phyloP scores from a whole-genome alignment of 2,113 vertebrate species.

The Zapornia atra region DNA sequence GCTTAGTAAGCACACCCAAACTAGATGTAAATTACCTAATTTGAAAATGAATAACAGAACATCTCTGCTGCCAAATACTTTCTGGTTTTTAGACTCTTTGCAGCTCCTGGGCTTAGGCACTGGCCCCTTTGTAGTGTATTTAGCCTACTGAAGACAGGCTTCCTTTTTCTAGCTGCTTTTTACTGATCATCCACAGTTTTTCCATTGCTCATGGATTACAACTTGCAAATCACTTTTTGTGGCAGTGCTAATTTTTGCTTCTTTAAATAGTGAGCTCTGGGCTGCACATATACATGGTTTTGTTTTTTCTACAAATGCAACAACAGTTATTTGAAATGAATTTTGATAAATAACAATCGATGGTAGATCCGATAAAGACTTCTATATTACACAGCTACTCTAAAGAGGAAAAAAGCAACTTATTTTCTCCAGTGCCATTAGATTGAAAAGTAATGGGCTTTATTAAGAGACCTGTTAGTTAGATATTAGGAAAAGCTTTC shows the following conservation, averaged over 20 bases:
- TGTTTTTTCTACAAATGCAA: neutral
- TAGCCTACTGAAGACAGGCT: neutral
- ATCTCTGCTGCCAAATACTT: neutral
- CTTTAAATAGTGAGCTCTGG: neutral
- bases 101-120: neutral
- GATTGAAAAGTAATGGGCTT: neutral
- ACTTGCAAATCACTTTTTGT: neutral
- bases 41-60: neutral
- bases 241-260: neutral
- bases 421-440: neutral
- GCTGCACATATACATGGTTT: neutral
- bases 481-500: neutral
- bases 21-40: neutral
- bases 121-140: neutral
- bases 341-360: neutral
- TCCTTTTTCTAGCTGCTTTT: neutral
- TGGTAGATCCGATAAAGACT: neutral
- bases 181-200: neutral
- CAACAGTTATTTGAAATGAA: fast-evolving
- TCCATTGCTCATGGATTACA: neutral
- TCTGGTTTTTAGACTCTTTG: neutral
- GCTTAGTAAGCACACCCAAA: neutral
- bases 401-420: neutral
- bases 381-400: neutral
- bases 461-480: neutral